Evolutionary conservation across 1,140 invertebrate genomes (phyloP).

Genomic region (Brachionus paranguensis): DNA sequence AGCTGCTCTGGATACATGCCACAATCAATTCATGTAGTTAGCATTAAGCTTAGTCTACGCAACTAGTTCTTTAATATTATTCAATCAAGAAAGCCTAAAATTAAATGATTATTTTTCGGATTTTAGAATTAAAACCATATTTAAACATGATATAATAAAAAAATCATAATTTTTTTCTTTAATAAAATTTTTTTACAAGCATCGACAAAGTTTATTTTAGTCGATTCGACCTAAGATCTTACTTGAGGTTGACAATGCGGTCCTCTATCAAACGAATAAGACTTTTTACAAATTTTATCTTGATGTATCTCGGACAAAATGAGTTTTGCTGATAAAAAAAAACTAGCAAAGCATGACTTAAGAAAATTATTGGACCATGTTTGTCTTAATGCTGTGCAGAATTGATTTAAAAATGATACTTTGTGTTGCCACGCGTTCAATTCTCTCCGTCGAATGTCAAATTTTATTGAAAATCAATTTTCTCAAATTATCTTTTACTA

Average conservation of each 20-base stretch:
- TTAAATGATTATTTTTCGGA: not conserved
- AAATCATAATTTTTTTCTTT: not conserved
- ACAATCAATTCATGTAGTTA: not conserved
- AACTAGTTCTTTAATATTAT: conserved; percentile 2
- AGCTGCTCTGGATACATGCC: not conserved
- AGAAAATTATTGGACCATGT: not conserved
- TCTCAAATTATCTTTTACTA: not conserved
- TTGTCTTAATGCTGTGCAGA: not conserved
- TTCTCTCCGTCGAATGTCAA: not conserved
- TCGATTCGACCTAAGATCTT: not conserved
- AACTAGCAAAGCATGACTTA: not conserved
- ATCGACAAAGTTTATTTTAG: not conserved
- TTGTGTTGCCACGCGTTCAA: not conserved
- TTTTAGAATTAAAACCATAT: not conserved
- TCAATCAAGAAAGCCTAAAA: not conserved
- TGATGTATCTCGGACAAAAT: not conserved
- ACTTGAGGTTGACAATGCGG: not conserved
- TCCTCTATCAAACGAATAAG: not conserved
- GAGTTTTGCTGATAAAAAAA: not conserved
- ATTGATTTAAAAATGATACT: not conserved
- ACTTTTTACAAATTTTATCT: not conserved
- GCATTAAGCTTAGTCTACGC: not conserved
- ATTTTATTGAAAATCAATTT: not conserved
- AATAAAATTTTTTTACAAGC: not conserved
- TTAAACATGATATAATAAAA: not conserved